Evolutionary conservation across 2,888 invertebrate genomes (phyloP).

Genomic region (Epirrita christyi): DNA sequence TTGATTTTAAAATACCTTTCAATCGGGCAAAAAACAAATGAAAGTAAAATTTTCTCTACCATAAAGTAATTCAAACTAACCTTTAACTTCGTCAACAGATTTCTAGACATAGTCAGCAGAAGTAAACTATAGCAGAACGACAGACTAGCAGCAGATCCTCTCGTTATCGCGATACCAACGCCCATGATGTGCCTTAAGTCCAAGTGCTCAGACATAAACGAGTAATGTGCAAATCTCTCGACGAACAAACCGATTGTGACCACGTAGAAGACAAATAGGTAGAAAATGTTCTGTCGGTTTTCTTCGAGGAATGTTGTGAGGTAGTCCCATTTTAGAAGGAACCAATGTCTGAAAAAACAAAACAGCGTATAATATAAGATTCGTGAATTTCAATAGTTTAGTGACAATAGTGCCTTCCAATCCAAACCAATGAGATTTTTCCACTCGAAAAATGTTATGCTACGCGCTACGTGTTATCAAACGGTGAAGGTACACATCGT

Average conservation of each 20-base stretch:
- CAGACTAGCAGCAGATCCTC: slow-evolving; percentile 96
- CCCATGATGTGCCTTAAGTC: slow-evolving; percentile 98
- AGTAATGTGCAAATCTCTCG: slow-evolving; percentile 97
- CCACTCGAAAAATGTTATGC: too few relatives aligned
- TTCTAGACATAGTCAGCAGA: slow-evolving; percentile 95
- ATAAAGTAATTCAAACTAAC: slow-evolving; percentile 56
- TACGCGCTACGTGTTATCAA: too few relatives aligned
- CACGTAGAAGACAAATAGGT: slow-evolving; percentile 97
- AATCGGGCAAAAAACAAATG: too few relatives aligned
- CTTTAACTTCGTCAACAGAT: slow-evolving; percentile 95
- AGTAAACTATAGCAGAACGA: slow-evolving; percentile 97
- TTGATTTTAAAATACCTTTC: too few relatives aligned
- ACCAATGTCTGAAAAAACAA: slow-evolving; percentile 85
- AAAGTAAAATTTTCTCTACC: too few relatives aligned
- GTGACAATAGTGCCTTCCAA: too few relatives aligned
- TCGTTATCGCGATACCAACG: slow-evolving; percentile 96
- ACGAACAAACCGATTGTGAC: slow-evolving; percentile 96
- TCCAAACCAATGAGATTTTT: too few relatives aligned
- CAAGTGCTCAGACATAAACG: slow-evolving; percentile 98
- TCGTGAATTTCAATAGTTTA: too few relatives aligned
- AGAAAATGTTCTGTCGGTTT: slow-evolving; percentile 97
- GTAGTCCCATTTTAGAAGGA: slow-evolving; percentile 92
- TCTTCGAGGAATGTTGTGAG: slow-evolving; percentile 97
- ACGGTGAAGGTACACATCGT: too few relatives aligned
- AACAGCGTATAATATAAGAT: background rate